Percentiles rank a stretch among this genome's conserved stretches.
phyloP scores from a whole-genome alignment of 2,888 invertebrate genomes.

The Exephanes ischioxanthus region DNA sequence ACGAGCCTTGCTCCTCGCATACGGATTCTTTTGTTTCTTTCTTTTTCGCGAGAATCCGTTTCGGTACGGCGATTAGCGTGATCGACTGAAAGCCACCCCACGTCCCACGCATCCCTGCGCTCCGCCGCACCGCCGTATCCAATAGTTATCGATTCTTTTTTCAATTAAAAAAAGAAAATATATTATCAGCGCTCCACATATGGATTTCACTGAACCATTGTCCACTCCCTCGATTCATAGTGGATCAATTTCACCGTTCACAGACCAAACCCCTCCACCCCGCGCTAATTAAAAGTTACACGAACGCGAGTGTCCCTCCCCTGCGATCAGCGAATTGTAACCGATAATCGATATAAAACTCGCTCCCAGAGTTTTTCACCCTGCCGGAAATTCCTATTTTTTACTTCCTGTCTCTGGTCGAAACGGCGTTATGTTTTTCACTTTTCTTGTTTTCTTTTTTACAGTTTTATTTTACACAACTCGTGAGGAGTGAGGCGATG shows the following conservation, averaged over 20 bases:
- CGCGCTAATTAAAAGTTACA: slow-evolving; percentile 30
- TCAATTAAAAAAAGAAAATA: slow-evolving; percentile 47
- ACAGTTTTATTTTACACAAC: background rate
- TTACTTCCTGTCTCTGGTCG: slow-evolving; percentile 19
- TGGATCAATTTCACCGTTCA: slow-evolving; percentile 27
- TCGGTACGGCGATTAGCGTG: slow-evolving; percentile 43
- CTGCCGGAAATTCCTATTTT: background rate
- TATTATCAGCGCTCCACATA: slow-evolving; percentile 45
- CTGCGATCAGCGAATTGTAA: slow-evolving; percentile 11
- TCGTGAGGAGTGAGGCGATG: background rate
- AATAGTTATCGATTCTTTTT: slow-evolving; percentile 47
- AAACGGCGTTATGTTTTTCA: slow-evolving; percentile 15
- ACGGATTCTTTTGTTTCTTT: slow-evolving; percentile 23
- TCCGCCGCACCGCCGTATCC: background rate
- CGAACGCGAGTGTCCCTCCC: background rate
- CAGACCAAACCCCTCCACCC: background rate
- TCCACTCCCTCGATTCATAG: slow-evolving; percentile 1
- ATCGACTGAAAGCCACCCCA: slow-evolving; percentile 19
- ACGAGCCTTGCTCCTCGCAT: slow-evolving; percentile 20
- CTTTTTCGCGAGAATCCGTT: slow-evolving; percentile 24
- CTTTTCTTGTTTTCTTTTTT: background rate
- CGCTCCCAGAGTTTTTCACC: slow-evolving; percentile 10
- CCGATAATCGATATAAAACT: slow-evolving; percentile 20
- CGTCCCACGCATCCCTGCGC: background rate
- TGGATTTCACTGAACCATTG: slow-evolving; percentile 26